These are phyloP conservation scores for Drosophila ustulata DNA, from an alignment of 2,888 invertebrate genomes.

Conservation along the genomic window DNA sequence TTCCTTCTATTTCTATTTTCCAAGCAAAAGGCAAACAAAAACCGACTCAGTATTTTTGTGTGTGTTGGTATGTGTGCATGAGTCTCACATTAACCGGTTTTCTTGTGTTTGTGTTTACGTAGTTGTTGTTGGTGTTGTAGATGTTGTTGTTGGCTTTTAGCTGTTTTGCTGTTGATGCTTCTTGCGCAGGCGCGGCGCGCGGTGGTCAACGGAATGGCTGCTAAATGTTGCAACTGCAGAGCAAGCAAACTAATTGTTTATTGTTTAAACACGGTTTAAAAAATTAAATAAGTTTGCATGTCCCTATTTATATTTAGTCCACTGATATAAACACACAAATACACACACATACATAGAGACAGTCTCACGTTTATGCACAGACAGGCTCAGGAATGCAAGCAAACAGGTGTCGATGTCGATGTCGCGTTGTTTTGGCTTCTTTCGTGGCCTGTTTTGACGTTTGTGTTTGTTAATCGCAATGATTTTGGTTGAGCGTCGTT, in stretches of 20 bases:
- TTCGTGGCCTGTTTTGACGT: conserved; percentile 35
- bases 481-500: conserved; percentile 26
- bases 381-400: conserved; percentile 63
- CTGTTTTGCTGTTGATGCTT: conserved; percentile 32
- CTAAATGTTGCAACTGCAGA: conserved; percentile 48
- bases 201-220: conserved; percentile 26
- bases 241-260: conserved; percentile 45
- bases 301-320: conserved; percentile 20
- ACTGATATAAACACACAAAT: conserved; percentile 5
- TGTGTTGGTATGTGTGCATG: conserved; percentile 24
- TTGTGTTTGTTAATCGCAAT: conserved; percentile 12
- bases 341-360: conserved; percentile 20
- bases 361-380: conserved; percentile 38
- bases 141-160: conserved; percentile 27
- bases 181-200: conserved; percentile 48
- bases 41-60: conserved; percentile 36
- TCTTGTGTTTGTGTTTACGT: conserved; percentile 61
- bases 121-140: conserved; percentile 39
- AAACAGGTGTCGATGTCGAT: conserved; percentile 64
- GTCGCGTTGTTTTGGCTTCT: conserved; percentile 55
- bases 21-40: conserved; percentile 52
- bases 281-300: conserved; percentile 34
- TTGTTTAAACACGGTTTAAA: conserved; percentile 40
- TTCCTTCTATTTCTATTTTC: conserved; percentile 55
- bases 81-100: conserved; percentile 63